Conservation (phyloP, 2,797 vertebrate genomes). For the Chrysocyon brachyurus region DNA sequence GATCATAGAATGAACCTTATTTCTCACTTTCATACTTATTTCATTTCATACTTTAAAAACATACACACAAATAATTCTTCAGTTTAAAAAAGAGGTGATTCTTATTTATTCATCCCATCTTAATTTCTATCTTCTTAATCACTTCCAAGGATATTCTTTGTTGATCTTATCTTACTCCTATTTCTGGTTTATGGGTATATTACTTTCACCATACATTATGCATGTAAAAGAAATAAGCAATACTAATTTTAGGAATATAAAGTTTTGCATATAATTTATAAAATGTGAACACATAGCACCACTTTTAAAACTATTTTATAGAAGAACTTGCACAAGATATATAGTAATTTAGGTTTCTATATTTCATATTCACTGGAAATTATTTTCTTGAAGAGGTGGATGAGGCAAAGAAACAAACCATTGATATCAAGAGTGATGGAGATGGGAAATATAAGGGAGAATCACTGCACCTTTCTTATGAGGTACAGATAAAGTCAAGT, state of each 20-base stretch:
- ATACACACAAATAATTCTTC: not conserved
- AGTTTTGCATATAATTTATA: not conserved
- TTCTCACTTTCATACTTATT: not conserved
- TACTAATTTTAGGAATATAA: not conserved
- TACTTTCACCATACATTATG: not conserved
- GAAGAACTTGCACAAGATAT: not conserved
- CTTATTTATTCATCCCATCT: not conserved
- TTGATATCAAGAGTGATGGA: not conserved
- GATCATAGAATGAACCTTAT: not conserved
- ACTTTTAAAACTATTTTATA: not conserved
- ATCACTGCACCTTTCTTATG: not conserved
- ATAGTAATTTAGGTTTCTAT: not conserved
- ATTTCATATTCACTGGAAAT: slow-evolving; percentile 17
- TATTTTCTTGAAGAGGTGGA: not conserved
- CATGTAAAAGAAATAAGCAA: not conserved
- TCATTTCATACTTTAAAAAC: not conserved
- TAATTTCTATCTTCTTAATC: not conserved
- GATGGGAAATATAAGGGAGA: not conserved
- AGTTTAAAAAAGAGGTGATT: not conserved
- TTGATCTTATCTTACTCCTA: not conserved
- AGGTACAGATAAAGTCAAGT: not conserved
- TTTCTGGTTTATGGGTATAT: not conserved
- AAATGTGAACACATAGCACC: not conserved
- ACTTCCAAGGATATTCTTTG: not conserved
- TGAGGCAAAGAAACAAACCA: not conserved